Percentiles rank a stretch among this genome's conserved stretches.
Evolutionary conservation across 2,888 invertebrate genomes (phyloP).

Genomic region (Galerucella calmariensis): DNA sequence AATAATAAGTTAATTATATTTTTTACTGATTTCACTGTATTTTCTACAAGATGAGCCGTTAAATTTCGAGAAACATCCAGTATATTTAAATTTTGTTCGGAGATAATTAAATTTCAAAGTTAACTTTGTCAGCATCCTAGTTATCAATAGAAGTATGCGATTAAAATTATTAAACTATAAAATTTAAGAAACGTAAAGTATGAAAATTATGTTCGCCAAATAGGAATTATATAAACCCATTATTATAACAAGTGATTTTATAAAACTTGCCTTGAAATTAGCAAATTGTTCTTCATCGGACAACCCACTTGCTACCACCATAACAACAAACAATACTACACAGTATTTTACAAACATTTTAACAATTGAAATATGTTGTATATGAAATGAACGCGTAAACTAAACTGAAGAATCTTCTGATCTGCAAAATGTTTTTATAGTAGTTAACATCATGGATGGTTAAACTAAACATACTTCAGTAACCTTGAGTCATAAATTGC

Average conservation of each 20-base stretch:
- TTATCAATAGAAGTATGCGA: too few relatives aligned
- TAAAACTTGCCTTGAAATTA: conserved; percentile 24
- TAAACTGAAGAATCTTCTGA: background rate
- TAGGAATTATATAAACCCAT: background rate
- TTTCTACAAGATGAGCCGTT: too few relatives aligned
- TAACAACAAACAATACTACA: background rate
- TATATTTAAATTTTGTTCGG: too few relatives aligned
- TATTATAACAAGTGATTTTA: background rate
- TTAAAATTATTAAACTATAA: too few relatives aligned
- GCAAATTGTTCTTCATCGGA: conserved; percentile 31
- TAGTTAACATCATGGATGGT: background rate
- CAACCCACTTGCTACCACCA: conserved; percentile 1
- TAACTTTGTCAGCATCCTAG: too few relatives aligned
- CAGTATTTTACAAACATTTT: conserved; percentile 1
- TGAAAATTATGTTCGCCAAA: background rate
- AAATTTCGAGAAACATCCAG: too few relatives aligned
- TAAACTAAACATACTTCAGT: background rate
- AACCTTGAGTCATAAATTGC: background rate
- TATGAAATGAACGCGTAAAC: background rate
- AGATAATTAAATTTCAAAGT: too few relatives aligned
- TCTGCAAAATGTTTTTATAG: background rate
- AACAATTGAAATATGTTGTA: background rate
- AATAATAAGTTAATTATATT: background rate
- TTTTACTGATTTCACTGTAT: too few relatives aligned
- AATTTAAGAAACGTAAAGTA: too few relatives aligned